These are phyloP conservation scores for Drusus annulatus DNA, from an alignment of 1,140 invertebrate genomes.

Conservation along the genomic window DNA sequence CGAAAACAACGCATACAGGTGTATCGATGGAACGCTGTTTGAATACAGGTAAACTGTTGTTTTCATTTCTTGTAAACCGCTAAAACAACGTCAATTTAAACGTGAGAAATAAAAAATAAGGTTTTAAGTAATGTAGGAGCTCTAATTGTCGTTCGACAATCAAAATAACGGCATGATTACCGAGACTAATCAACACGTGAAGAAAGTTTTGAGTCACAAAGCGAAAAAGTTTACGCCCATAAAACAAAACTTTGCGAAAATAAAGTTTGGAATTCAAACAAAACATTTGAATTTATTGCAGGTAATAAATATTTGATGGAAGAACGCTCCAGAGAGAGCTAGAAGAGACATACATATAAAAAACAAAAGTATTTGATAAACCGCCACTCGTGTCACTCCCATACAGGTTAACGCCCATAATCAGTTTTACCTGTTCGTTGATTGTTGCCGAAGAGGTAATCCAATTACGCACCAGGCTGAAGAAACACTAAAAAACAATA, in stretches of 20 bases:
- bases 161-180: too few relatives aligned
- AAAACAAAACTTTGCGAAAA: constrained; percentile 46
- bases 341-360: neutral
- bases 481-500: constrained; percentile 24
- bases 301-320: neutral
- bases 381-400: constrained; percentile 45
- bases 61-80: neutral
- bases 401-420: constrained; percentile 53
- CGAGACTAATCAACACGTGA: constrained; percentile 30
- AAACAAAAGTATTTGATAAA: constrained; percentile 27
- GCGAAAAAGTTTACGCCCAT: constrained; percentile 50
- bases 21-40: neutral
- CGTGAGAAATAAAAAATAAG: too few relatives aligned
- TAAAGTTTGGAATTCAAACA: constrained; percentile 9
- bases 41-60: constrained; percentile 13
- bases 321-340: neutral
- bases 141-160: too few relatives aligned
- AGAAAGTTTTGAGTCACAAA: constrained; percentile 50
- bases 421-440: constrained; percentile 52
- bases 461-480: constrained; percentile 40
- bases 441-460: constrained; percentile 52
- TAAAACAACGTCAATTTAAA: too few relatives aligned
- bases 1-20: constrained; percentile 26
- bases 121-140: too few relatives aligned
- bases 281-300: constrained; percentile 14